Conservation (phyloP, 2,113 vertebrate genomes). For the Lophius piscatorius region DNA sequence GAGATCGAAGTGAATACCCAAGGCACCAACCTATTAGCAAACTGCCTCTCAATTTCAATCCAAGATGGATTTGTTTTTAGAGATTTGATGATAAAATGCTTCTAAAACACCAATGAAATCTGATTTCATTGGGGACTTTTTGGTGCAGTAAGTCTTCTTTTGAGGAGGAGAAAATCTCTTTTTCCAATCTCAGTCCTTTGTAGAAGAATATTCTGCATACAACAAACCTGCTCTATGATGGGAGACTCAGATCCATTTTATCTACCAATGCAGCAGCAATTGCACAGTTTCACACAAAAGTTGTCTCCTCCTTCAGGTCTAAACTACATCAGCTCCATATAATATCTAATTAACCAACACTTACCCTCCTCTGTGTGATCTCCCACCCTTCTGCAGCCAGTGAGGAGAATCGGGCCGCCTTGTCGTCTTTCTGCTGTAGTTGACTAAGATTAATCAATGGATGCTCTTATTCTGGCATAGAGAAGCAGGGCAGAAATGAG, state of each 20-base stretch:
- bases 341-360: slow-evolving; percentile 67
- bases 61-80: slow-evolving; percentile 1
- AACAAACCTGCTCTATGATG: slow-evolving; percentile 61
- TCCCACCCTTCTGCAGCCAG: slow-evolving; percentile 34
- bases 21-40: slow-evolving; percentile 13
- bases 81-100: slow-evolving; percentile 40
- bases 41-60: slow-evolving; percentile 12
- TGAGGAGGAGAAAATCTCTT: slow-evolving; percentile 57
- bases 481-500: slow-evolving; percentile 18
- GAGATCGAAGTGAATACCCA: slow-evolving; percentile 15
- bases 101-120: slow-evolving; percentile 45
- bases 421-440: slow-evolving; percentile 36
- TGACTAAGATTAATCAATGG: slow-evolving; percentile 57
- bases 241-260: slow-evolving; percentile 63
- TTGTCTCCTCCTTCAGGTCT: slow-evolving; percentile 50
- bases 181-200: slow-evolving; percentile 59
- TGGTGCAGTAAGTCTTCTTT: slow-evolving; percentile 45
- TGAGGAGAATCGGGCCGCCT: slow-evolving; percentile 41
- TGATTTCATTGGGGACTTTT: slow-evolving; percentile 55
- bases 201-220: slow-evolving; percentile 48
- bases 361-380: slow-evolving; percentile 32
- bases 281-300: slow-evolving; percentile 47
- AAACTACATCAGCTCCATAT: slow-evolving; percentile 65
- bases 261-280: slow-evolving; percentile 42
- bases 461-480: slow-evolving; percentile 23